Evolutionary conservation across 2,113 vertebrate genomes (phyloP).

Genomic region (Ginglymostoma cirratum): DNA sequence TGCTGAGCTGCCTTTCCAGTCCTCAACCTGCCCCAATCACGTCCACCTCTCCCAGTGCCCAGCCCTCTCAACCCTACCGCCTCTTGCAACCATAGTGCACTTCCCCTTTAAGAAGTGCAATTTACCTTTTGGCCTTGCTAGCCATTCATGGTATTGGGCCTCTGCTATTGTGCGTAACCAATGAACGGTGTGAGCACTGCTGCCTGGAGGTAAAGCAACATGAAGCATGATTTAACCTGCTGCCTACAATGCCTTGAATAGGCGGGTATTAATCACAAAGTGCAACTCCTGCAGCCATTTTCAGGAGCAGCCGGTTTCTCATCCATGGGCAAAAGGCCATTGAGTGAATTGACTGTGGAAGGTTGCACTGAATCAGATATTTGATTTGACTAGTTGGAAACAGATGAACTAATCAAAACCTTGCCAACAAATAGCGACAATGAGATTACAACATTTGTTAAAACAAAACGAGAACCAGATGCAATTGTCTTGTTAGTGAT

Average conservation of each 20-base stretch:
- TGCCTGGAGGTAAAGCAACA: not conserved
- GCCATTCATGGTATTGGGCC: not conserved
- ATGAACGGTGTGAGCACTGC: not conserved
- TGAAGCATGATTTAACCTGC: not conserved
- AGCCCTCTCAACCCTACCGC: not conserved
- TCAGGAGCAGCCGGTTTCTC: not conserved
- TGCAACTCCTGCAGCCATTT: not conserved
- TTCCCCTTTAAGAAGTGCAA: not conserved
- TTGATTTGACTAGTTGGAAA: not conserved
- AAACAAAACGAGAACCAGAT: conserved; percentile 28
- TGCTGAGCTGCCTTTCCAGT: no score
- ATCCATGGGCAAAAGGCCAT: not conserved
- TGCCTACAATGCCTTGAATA: not conserved
- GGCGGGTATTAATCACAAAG: not conserved
- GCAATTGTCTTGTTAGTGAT: not conserved
- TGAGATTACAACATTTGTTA: conserved; percentile 15
- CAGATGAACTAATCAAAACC: conserved; percentile 16
- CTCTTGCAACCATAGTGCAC: not conserved
- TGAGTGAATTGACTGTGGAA: not conserved
- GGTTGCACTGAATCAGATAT: not conserved
- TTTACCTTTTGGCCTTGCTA: not conserved
- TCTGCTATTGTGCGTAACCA: not conserved
- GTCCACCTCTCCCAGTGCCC: not conserved
- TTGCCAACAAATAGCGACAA: not conserved
- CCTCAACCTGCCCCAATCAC: no score